Base-by-base conservation (phyloP, 2,113 vertebrate species). In the Helogale parvula region DNA sequence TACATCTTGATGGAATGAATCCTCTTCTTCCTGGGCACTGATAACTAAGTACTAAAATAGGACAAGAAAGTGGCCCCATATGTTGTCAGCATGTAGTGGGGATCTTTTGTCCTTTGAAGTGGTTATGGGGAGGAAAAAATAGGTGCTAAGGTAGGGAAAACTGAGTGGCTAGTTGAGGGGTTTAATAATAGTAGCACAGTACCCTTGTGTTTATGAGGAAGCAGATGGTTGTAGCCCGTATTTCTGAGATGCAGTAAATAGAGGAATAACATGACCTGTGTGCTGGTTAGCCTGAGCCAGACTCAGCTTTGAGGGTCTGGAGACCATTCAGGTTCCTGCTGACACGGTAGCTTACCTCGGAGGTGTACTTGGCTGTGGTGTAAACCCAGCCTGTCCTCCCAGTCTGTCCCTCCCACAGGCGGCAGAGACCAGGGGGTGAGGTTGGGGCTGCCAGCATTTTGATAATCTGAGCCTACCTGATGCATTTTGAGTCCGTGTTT, bases 371-470 rank as follows among this genome's bases (percentile, higher is more conserved):
- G 8, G 14, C 23, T n/a, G 50, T 52, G 50, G 23, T 19, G 9
- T 63, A 71, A 93, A 47, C 33, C 12, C 50, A 38, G n/a, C 25
- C 1, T 83, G 11, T 15, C 6, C 19, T 81, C 66, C 1, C 35
- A 66, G 1, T 1, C 7, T 45, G 19, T 54, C 33, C 0, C 83
- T 72, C 23, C 50, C 25, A 16, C 76, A 54, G 3, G 1, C 19
- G 23, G 29, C 66, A 12, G 57, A 27, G 8, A 5, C 19, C 7
- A 0, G 3, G 15, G n/a, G 0, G 4, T 11, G 16, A 68, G 33
- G 7, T 10, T 60, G 4, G 19, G 25, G 19, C 9, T 60, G 45
- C 76, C 1, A 15, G n/a, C 23, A 6, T 33, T 33, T 35, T 17
- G 13, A 54, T 71, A 33, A 38, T 35, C 19, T 63, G 60, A 66